These are phyloP conservation scores for Oncorhynchus mykiss DNA, from an alignment of 2,113 vertebrate genomes.

Conservation along the genomic window DNA sequence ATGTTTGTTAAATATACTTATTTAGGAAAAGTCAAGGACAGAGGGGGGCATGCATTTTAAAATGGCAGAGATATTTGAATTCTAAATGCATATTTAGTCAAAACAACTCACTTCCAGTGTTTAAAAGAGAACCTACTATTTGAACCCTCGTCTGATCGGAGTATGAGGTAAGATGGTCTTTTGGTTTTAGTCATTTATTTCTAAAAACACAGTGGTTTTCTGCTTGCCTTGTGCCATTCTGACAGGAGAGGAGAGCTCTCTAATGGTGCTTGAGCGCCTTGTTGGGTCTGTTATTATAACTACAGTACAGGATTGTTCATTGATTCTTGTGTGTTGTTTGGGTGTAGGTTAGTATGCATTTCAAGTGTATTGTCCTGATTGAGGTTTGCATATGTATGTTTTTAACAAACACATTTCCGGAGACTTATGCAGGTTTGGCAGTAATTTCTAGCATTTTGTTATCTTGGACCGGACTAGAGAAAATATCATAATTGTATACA, in stretches of 20 bases:
- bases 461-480: no score
- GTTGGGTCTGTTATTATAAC: conserved; percentile 42
- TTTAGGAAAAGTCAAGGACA: no score
- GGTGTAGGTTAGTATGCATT: neutral
- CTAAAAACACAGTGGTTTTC: neutral
- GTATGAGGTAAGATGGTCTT: neutral
- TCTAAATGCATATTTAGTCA: no score
- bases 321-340: neutral
- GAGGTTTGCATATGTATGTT: neutral
- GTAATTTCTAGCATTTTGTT: no score
- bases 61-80: no score
- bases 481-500: no score
- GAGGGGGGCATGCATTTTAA: no score
- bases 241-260: neutral
- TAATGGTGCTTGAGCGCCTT: conserved; percentile 49
- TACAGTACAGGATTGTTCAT: conserved; percentile 18
- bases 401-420: neutral
- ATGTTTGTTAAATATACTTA: no score
- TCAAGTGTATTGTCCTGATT: no score
- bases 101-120: no score
- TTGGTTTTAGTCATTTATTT: neutral
- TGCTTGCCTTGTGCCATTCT: neutral
- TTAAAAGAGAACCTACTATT: no score
- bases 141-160: neutral
- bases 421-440: no score